Base-by-base conservation (phyloP, 2,888 invertebrate genomes). In the Conus canariensis region DNA sequence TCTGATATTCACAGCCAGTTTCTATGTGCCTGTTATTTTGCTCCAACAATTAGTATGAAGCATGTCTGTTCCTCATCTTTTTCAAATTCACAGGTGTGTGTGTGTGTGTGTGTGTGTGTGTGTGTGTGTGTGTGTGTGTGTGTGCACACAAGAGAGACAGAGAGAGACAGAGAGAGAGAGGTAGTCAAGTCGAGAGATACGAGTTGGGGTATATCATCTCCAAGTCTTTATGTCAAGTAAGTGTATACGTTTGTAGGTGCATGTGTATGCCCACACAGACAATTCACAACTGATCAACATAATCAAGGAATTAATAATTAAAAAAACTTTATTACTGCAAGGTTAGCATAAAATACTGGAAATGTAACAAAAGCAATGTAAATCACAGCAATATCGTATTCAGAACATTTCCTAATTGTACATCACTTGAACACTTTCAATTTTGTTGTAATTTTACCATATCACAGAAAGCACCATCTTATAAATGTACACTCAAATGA, bases 381-480 rank as follows among this genome's bases (percentile, higher is more conserved):
- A 58, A 83, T 83, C 82, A 83, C 82, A 83, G 56, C 82, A 58
- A 58, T 45, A 19, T 70, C 14, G 30, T 77, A 8, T 14, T 8
- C 22, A 74, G n/a, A 74, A 74, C 70, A 30, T 30, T 9, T 77
- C 4, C 77, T 30, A 77, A 30, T 30, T 77, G 77, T 77, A 77
- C 77, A 77, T 77, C 16, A 30, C 77, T 77, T 77, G 77, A 77
- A 77, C 77, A 77, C 77, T 30, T 70, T 70, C 70, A 70, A 70
- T 64, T 10, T 64, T 64, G 10, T 64, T 16, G 16, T 64, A 45
- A 45, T 45, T 64, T 22, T 16, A 70, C 16, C 14, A 25, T 83
- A 83, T 83, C 82, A 83, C 82, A 83, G 82, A 58, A 83, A 83
- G 82, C 82, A 83, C 82, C 77, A 30, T 80, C 22, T 80, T 80